Percentiles rank a stretch among this genome's conserved stretches.
These are phyloP conservation scores for Toxonevra muliebris DNA, from an alignment of 2,888 invertebrate species.

Conservation along the genomic window DNA sequence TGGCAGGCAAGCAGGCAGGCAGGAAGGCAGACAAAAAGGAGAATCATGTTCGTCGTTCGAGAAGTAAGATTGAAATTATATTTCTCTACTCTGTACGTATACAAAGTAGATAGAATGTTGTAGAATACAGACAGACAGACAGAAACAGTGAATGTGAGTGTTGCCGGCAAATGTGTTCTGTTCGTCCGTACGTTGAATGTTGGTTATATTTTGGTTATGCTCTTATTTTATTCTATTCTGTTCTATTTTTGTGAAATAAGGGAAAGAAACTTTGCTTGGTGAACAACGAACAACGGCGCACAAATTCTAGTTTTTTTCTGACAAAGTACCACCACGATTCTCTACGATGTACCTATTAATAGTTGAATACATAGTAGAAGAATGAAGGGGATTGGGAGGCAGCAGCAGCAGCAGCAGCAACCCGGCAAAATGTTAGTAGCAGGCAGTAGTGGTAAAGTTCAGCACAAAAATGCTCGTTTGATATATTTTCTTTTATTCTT, in stretches of 20 bases:
- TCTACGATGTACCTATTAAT: too few species aligned
- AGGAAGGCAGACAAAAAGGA: conserved; percentile 11
- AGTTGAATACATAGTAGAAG: background rate
- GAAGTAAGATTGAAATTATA: conserved; percentile 28
- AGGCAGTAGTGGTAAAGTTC: background rate
- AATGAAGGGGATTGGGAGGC: background rate
- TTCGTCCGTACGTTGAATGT: too few species aligned
- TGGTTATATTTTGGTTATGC: too few species aligned
- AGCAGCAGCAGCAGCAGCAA: background rate
- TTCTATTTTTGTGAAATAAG: too few species aligned
- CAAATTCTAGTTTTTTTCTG: conserved; percentile 18
- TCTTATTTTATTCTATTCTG: too few species aligned
- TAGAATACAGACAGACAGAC: background rate
- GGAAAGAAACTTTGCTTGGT: background rate
- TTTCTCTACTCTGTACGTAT: background rate
- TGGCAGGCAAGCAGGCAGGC: conserved; percentile 3
- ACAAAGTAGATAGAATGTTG: conserved; percentile 15
- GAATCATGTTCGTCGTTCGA: conserved; percentile 23
- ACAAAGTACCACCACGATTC: conserved; percentile 19
- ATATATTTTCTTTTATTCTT: conserved; percentile 1
- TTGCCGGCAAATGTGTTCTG: background rate
- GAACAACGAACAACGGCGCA: background rate
- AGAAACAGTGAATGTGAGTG: background rate
- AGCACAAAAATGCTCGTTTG: conserved; percentile 20
- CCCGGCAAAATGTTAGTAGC: background rate